Evolutionary conservation across 1,140 invertebrate species (phyloP), one percentile per base, ranked within the genome.

Genomic region (Drosophila tristis): DNA sequence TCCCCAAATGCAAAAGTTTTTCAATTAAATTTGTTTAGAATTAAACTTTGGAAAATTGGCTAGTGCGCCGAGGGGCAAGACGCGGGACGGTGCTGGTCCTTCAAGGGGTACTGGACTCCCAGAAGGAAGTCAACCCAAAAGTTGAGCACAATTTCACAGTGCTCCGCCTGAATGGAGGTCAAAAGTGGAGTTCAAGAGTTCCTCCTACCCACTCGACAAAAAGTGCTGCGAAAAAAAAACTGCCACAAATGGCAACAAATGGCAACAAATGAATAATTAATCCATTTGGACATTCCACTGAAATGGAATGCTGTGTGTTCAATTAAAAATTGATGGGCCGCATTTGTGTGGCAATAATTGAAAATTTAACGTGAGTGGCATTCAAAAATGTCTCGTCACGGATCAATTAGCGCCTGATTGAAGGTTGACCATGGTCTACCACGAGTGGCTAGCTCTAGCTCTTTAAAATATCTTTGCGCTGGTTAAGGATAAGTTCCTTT

Each of bases 1-100:
- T 68, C 67, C n/a, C 81, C 65, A 64, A 74, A 86, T 58, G 62
- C 20, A 42, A 85, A 85, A 85, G 80, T 85, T 85, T 85, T 85
- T 85, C 80, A 85, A 85, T 85, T 85, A 85, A 85, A 85, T 85
- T 85, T 85, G 81, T 85, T 85, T 86, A 85, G 80, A 85, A 86
- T 85, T 85, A 80, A 84, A 85, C 80, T 85, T 85, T 39, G 35
- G 73, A 73, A 77, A 59, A 67, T 80, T 74, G 72, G 67, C 70
- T 48, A 13, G 58, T 59, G 67, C 50, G 49, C 58, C 48, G 35
- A 2, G 4, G 2, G 4, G 35, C 8, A 4, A 7, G 50, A n/a
- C 35, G 23, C 23, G 9, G 26, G 20, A 20, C 1, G 20, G 20
- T 20, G 20, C 23, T 25, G n/a, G 50, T 57, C 49, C 72, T 66